Base-by-base conservation (phyloP, 1,140 invertebrate species). In the Cepaea nemoralis region DNA sequence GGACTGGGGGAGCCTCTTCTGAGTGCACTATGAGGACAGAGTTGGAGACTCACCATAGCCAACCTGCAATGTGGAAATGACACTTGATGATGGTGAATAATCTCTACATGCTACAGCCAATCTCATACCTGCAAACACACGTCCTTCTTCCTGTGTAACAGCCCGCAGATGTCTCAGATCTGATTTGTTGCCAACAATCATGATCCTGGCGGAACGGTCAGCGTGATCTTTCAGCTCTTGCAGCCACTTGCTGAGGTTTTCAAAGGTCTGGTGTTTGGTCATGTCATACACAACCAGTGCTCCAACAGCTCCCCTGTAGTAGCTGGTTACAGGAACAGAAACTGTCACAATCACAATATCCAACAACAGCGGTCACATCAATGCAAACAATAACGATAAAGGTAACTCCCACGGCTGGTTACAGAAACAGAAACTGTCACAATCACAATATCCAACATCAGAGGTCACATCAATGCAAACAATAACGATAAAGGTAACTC, bases 111-210 rank as follows among this genome's bases (percentile, higher is more conserved):
- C n/a, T n/a, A n/a, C n/a, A n/a, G n/a, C n/a, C n/a, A n/a, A n/a
- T 59, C 55, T 27, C 73, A 78, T 75, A 91, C 89, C 89, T 82
- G 98, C 98, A 93, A 99, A 99, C 55, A 95, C 94, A 92, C 96
- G 97, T 82, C 98, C 98, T 92, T 99, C 98, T 91, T 99, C 98
- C 83, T 97, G 98, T 78, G 97, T 97, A 83, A 91, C 87, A 19
- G 85, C 87, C 55, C 90, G 83, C 22, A 90, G 83, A 42, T 90
- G 87, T 45, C 84, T 76, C 27, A 91, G 85, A 81, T 91, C 90
- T 2, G 84, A 86, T 80, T 91, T 91, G 82, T 91, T 91, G 14
- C 91, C 91, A 0, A 92, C 91, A 19, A 92, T 82, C 86, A 91
- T 91, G n/a, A 92, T 89, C 80, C 90, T 86, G 8, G 87, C 87